Percentiles rank a stretch among this genome's conserved stretches.
Evolutionary conservation across 2,797 vertebrate genomes (phyloP).

Genomic region (Vipera ursinii): DNA sequence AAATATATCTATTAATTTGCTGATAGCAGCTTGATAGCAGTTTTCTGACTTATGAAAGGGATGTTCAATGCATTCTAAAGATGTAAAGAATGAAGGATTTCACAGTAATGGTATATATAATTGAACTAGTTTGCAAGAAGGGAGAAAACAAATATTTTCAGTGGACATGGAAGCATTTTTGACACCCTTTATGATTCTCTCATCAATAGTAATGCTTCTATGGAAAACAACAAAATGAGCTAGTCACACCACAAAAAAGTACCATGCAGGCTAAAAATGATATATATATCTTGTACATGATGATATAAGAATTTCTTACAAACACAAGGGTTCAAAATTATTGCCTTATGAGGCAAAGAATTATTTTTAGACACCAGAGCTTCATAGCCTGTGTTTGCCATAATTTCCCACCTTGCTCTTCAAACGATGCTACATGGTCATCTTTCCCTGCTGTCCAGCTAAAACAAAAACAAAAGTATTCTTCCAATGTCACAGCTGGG

Average conservation of each 20-base stretch:
- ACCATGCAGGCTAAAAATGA: background rate
- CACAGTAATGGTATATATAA: conserved; percentile 41
- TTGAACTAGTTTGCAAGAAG: conserved; percentile 38
- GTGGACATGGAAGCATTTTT: background rate
- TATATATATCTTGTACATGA: background rate
- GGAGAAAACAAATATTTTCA: conserved; percentile 13
- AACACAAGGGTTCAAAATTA: background rate
- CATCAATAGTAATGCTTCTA: background rate
- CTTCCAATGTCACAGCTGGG: conserved; percentile 31
- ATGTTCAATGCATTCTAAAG: conserved; percentile 54
- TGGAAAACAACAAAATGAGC: background rate
- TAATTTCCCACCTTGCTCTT: background rate
- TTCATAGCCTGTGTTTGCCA: background rate
- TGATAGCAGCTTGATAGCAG: conserved; percentile 49
- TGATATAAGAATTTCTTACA: background rate
- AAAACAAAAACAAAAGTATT: conserved; percentile 32
- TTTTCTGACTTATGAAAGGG: conserved; percentile 41
- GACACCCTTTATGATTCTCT: conserved; percentile 11
- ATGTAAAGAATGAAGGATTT: conserved; percentile 30
- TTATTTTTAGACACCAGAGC: conserved; percentile 7
- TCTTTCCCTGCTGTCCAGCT: background rate
- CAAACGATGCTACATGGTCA: background rate
- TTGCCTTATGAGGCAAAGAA: conserved; percentile 21
- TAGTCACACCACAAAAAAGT: conserved; percentile 15
- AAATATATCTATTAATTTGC: conserved; percentile 38